Conservation (phyloP, 1,140 invertebrate species). For the Pseudobourletiella spinata region DNA sequence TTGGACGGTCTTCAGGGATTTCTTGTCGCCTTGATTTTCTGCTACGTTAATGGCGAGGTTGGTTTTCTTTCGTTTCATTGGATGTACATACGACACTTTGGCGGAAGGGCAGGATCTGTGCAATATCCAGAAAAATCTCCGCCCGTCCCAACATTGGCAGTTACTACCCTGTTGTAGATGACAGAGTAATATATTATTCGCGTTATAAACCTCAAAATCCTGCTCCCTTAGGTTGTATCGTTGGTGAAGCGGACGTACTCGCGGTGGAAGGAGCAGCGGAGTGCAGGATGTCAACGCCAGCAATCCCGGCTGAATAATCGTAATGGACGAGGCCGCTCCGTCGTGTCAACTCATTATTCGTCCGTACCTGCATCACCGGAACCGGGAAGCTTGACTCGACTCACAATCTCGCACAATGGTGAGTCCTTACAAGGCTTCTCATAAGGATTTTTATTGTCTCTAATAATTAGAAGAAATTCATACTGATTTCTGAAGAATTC, state of each 20-base stretch:
- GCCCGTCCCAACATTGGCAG: no score
- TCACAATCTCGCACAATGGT: neutral
- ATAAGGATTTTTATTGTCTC: neutral
- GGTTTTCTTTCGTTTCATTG: no score
- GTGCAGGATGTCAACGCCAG: neutral
- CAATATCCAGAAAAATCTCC: no score
- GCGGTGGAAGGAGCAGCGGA: slow-evolving; percentile 29
- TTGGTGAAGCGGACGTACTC: slow-evolving; percentile 35
- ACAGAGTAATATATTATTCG: no score
- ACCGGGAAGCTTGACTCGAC: neutral
- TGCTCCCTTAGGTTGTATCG: slow-evolving; percentile 34
- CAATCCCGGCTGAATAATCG: slow-evolving; percentile 9
- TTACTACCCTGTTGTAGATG: no score
- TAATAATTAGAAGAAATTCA: neutral
- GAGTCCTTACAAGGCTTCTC: neutral
- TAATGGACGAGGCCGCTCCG: slow-evolving; percentile 19
- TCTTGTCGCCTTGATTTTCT: slow-evolving; percentile 47
- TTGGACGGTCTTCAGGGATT: slow-evolving; percentile 45
- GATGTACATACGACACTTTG: no score
- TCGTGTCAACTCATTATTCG: slow-evolving; percentile 31
- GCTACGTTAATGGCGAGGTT: slow-evolving; percentile 49
- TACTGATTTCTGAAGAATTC: no score
- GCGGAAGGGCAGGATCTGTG: no score
- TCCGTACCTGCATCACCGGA: slow-evolving; percentile 34
- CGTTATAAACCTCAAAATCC: no score